A percentile compares a stretch with the other conserved stretches of the same genome.
These are phyloP conservation scores for Ditylenchus dipsaci DNA, from an alignment of 1,140 invertebrate genomes.

Conservation along the genomic window DNA sequence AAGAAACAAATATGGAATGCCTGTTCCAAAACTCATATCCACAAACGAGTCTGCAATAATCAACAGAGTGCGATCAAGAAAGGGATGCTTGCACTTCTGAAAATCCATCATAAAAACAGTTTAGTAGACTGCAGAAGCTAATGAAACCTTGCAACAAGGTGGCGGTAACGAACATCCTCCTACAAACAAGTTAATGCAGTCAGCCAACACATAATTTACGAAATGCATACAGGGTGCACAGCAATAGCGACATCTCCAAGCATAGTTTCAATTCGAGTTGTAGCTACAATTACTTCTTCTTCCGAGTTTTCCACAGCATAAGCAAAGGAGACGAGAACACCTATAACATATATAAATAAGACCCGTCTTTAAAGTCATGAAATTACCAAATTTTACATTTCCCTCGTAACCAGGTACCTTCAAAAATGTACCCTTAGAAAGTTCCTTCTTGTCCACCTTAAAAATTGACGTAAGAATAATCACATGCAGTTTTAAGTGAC, in stretches of 20 bases:
- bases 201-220: too few species aligned
- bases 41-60: conserved; percentile 87
- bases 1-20: conserved; percentile 63
- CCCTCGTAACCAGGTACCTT: conserved; percentile 82
- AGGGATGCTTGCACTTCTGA: conserved; percentile 78
- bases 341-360: too few species aligned
- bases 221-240: conserved; percentile 74
- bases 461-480: too few species aligned
- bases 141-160: conserved; percentile 56
- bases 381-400: conserved; percentile 79
- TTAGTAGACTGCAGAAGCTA: too few species aligned
- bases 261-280: conserved; percentile 96
- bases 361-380: too few species aligned
- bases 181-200: too few species aligned
- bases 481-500: too few species aligned
- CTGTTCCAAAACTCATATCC: conserved; percentile 87
- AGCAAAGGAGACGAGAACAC: conserved; percentile 82
- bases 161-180: conserved; percentile 68
- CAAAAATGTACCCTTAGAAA: conserved; percentile 79
- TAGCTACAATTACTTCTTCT: conserved; percentile 79
- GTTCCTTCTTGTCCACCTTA: conserved; percentile 83
- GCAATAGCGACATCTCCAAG: conserved; percentile 94
- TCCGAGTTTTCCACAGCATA: conserved; percentile 72
- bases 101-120: too few species aligned
- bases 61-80: conserved; percentile 74